phyloP scores from a whole-genome alignment of 2,113 vertebrate genomes.

The Edolisoma coerulescens region DNA sequence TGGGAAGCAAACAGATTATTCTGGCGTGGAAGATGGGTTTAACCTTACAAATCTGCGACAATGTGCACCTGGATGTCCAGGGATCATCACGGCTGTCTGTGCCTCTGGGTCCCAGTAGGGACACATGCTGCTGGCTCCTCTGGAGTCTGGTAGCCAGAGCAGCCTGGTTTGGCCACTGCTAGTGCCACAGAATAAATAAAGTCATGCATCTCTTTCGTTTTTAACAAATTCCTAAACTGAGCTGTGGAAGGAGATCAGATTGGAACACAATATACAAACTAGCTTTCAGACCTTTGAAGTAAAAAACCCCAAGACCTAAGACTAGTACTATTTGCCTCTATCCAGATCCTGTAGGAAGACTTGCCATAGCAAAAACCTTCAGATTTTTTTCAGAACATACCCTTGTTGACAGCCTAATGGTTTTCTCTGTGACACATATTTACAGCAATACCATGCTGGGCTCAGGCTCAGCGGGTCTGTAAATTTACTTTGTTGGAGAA shows the following conservation, averaged over 20 bases:
- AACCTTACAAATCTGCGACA: accelerated
- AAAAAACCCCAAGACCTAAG: neutral
- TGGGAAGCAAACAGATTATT: neutral
- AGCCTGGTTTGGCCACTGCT: neutral
- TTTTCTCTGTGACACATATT: neutral
- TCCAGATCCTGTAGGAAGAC: neutral
- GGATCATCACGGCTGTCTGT: accelerated
- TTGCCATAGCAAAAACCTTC: neutral
- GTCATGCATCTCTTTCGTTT: neutral
- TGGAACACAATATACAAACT: neutral
- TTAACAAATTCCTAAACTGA: neutral
- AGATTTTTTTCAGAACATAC: neutral
- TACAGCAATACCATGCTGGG: neutral
- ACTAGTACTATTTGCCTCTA: neutral
- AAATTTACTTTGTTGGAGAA: neutral
- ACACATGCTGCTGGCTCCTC: neutral
- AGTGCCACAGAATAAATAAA: neutral
- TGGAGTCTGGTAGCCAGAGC: neutral
- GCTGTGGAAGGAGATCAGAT: neutral
- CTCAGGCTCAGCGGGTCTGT: neutral
- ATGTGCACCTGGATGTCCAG: accelerated
- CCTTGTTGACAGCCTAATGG: neutral
- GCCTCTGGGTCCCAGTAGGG: accelerated
- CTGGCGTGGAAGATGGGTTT: neutral
- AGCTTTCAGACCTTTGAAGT: neutral